Evolutionary conservation across 2,888 invertebrate genomes (phyloP), one percentile per base, ranked within the genome.

Genomic region (Resseliella maxima): DNA sequence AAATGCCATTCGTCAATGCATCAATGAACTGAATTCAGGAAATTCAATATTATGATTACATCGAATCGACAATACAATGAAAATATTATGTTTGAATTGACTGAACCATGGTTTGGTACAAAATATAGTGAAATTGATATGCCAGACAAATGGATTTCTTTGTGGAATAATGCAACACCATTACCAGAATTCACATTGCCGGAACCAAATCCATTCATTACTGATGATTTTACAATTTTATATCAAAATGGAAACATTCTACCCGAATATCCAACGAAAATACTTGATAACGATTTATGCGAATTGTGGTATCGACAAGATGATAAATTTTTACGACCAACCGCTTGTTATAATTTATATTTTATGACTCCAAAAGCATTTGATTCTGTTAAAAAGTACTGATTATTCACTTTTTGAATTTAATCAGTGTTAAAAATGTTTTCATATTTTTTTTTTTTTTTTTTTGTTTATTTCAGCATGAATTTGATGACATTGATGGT

Each of bases 261-360:
- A 3, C 90, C 90, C 0, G 89, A 90, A 59, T 92, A 93, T 88
- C 95, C 96, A 0, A 90, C 90, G 54, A 93, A 93, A 89, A 91
- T 95, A 64, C 88, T 93, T 15, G 90, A 92, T 72, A 92, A 92
- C n/a, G 90, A 92, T 21, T 89, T 92, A 31, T 90, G 92, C 85
- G 96, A 96, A 90, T 90, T 97, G 85, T 98, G 96, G 96, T 96
- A 95, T 91, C 94, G 95, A 88, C 94, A 94, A 36, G 98, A 98
- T 90, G 93, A 94, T 88, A 96, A 95, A 90, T 98, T 97, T 90
- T 92, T 94, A 59, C 92, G 96, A 85, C 98, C 98, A 0, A 94
- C 94, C 81, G 96, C 95, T 0, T 93, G 93, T 88, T 93, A 96
- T 88, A 93, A 94, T 88, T 94, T 95, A 89, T 94, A 95, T 90